Percentiles rank a stretch among this genome's conserved stretches.
Conservation (phyloP, 2,797 vertebrate species). For the Sebastes variabilis region DNA sequence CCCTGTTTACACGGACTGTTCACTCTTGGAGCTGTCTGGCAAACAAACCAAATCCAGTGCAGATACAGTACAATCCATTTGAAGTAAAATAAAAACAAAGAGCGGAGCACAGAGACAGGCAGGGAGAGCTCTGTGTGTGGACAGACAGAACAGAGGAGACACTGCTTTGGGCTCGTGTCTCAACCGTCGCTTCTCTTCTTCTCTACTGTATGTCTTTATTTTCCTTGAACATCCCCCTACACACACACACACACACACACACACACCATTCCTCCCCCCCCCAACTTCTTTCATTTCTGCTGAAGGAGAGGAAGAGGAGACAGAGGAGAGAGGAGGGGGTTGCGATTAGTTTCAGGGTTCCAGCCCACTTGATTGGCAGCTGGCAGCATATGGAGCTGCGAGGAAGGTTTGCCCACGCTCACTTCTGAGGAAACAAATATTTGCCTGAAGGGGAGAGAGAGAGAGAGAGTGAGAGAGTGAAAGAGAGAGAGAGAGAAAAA, state of each 20-base stretch:
- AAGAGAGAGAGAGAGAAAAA: constrained; percentile 56
- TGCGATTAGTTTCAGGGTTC: constrained; percentile 79
- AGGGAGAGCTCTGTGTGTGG: constrained; percentile 19
- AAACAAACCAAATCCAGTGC: constrained; percentile 46
- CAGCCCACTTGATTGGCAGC: constrained; percentile 90
- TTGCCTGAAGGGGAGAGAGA: constrained; percentile 88
- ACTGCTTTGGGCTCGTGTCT: constrained; percentile 49
- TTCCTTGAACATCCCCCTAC: constrained; percentile 28
- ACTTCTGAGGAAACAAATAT: constrained; percentile 97
- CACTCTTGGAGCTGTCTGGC: constrained; percentile 30
- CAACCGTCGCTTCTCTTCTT: constrained; percentile 38
- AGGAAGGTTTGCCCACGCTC: constrained; percentile 92
- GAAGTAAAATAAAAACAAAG: constrained; percentile 40
- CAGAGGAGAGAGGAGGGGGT: constrained; percentile 37
- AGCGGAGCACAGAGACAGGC: neutral
- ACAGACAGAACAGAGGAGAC: constrained; percentile 46
- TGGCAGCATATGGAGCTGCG: constrained; percentile 92
- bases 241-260: neutral
- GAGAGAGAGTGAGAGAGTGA: constrained; percentile 45
- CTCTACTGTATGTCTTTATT: constrained; percentile 60
- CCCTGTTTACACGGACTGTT: constrained; percentile 10
- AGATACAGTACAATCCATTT: constrained; percentile 25
- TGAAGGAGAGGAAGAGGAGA: constrained; percentile 63
- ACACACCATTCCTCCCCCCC: constrained; percentile 9
- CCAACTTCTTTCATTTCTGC: constrained; percentile 60